Conservation (phyloP, 2,797 vertebrate species). For the Chelon auratus region DNA sequence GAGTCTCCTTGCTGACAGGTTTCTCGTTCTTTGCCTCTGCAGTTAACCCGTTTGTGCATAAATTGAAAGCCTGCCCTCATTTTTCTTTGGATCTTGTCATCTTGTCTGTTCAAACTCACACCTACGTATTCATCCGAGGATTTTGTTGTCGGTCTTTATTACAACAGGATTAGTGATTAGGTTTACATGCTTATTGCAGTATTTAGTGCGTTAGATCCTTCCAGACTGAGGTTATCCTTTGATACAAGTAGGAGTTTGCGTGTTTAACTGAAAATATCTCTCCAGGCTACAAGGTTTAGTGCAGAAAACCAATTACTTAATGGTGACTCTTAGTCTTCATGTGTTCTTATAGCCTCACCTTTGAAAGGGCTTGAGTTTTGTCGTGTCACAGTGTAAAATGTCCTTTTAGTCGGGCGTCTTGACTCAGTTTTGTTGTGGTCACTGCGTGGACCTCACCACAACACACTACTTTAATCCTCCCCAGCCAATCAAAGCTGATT, state of each 20-base stretch:
- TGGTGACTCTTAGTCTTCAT: too few relatives aligned
- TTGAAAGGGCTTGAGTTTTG: background rate
- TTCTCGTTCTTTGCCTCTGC: background rate
- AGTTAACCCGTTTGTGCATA: background rate
- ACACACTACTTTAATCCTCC: constrained; percentile 62
- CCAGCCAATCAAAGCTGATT: constrained; percentile 74
- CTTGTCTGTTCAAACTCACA: background rate
- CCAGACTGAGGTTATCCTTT: too few relatives aligned
- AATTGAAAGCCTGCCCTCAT: background rate
- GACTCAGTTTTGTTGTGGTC: constrained; percentile 30
- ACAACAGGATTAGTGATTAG: background rate
- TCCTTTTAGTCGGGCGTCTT: constrained; percentile 15
- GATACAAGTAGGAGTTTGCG: too few relatives aligned
- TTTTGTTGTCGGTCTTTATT: background rate
- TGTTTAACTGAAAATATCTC: too few relatives aligned
- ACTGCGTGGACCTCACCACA: constrained; percentile 29
- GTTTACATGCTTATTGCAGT: constrained; percentile 2
- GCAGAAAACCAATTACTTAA: too few relatives aligned
- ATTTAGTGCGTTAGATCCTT: background rate
- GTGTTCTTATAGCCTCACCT: background rate
- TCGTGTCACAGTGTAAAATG: background rate
- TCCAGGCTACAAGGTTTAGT: too few relatives aligned
- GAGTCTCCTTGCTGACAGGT: constrained; percentile 60
- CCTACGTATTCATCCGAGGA: background rate
- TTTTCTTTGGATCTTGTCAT: background rate